A percentile compares a stretch with the other conserved stretches of the same genome.
These are phyloP conservation scores for Nomada hirtipes DNA, from an alignment of 2,888 invertebrate genomes.

Conservation along the genomic window DNA sequence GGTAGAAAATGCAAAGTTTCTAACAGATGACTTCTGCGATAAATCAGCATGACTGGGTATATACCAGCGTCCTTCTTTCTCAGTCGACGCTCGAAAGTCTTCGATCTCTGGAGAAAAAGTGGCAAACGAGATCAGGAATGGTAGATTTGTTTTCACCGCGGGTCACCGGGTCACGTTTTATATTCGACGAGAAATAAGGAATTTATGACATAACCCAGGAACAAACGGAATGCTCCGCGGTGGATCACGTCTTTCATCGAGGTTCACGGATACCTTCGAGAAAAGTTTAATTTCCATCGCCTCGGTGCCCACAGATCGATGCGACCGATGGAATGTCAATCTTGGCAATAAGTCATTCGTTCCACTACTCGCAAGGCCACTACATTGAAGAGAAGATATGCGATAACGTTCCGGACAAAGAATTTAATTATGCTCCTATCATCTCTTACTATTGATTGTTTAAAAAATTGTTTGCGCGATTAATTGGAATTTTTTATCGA, in stretches of 20 bases:
- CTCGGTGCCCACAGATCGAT: slow-evolving; percentile 27
- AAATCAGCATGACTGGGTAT: slow-evolving; percentile 4
- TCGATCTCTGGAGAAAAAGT: background rate
- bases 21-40: background rate
- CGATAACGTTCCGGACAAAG: slow-evolving; percentile 46
- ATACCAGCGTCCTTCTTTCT: slow-evolving; percentile 7
- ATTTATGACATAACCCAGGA: slow-evolving; percentile 12
- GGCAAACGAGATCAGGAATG: slow-evolving; percentile 15
- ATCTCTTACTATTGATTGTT: background rate
- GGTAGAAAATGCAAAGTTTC: background rate
- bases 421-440: slow-evolving; percentile 52
- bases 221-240: background rate
- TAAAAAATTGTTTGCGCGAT: slow-evolving; percentile 3
- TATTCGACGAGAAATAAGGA: slow-evolving; percentile 23
- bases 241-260: slow-evolving; percentile 6
- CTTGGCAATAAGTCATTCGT: slow-evolving; percentile 36
- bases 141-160: slow-evolving; percentile 10
- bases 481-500: background rate
- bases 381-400: slow-evolving; percentile 31
- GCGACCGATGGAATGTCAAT: slow-evolving; percentile 18
- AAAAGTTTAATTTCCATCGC: slow-evolving; percentile 19
- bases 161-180: slow-evolving; percentile 35
- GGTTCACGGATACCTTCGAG: slow-evolving; percentile 14
- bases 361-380: slow-evolving; percentile 29
- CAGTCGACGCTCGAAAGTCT: background rate